Conservation (phyloP, 2,888 invertebrate species). For the Pollenia griseotomentosa region DNA sequence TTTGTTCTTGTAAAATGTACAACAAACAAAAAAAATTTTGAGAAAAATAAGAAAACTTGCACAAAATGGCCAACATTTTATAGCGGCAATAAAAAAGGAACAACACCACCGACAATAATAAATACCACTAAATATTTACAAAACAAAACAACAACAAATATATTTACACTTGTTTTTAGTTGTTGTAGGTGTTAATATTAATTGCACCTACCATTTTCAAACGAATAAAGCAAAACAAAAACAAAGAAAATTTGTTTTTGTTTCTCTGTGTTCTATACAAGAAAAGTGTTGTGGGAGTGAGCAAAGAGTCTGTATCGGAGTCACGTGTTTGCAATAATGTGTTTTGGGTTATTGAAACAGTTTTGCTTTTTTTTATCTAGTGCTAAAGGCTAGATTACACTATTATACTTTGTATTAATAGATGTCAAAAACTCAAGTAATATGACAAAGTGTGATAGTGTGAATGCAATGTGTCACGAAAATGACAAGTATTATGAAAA, state of each 20-base stretch:
- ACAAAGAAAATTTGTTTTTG: slow-evolving; percentile 26
- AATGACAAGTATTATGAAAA: too few species aligned
- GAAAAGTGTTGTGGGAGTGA: background rate
- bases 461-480: too few species aligned
- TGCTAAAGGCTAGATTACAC: too few species aligned
- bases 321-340: slow-evolving; percentile 30
- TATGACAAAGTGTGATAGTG: too few species aligned
- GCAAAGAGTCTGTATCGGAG: background rate
- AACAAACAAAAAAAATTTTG: slow-evolving; percentile 24
- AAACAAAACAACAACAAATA: slow-evolving; percentile 41
- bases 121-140: slow-evolving; percentile 34
- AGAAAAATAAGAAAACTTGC: slow-evolving; percentile 12
- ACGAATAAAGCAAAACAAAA: background rate
- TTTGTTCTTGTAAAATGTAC: slow-evolving; percentile 46
- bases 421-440: too few species aligned
- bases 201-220: slow-evolving; percentile 35
- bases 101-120: background rate
- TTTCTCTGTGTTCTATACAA: background rate
- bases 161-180: slow-evolving; percentile 26
- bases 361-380: background rate
- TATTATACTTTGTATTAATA: too few species aligned
- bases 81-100: slow-evolving; percentile 16
- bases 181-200: slow-evolving; percentile 29
- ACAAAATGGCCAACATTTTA: slow-evolving; percentile 51
- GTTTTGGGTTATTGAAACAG: background rate